Conservation (phyloP, 2,113 vertebrate genomes). For the Halcyon senegalensis region DNA sequence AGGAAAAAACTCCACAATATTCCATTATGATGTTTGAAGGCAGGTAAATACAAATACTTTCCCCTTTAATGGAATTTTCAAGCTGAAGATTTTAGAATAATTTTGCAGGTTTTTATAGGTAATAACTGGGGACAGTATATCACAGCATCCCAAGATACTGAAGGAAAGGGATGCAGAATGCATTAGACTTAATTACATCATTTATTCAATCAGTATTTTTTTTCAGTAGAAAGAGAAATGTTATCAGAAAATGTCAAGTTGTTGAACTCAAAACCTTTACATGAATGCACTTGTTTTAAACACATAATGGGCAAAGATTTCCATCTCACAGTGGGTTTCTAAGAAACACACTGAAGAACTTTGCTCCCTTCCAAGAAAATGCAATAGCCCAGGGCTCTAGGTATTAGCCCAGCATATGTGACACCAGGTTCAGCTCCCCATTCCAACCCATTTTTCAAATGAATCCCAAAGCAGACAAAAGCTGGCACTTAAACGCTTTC, state of each 20-base stretch:
- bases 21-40: accelerated
- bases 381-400: neutral
- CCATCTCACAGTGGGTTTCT: neutral
- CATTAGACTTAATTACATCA: neutral
- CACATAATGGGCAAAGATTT: neutral
- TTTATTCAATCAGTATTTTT: neutral
- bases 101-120: neutral
- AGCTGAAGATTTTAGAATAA: neutral
- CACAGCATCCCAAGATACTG: neutral
- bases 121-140: neutral
- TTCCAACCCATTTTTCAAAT: neutral
- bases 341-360: neutral
- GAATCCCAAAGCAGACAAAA: neutral
- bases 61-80: neutral
- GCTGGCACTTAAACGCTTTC: neutral
- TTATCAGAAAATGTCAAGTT: neutral
- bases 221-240: neutral
- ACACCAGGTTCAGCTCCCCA: neutral
- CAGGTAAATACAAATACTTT: neutral
- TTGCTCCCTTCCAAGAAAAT: neutral
- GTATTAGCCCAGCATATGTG: accelerated
- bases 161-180: neutral
- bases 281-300: neutral
- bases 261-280: neutral
- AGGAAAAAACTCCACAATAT: neutral